Evolutionary conservation across 2,888 invertebrate genomes (phyloP).

Genomic region (Caenorhabditis japonica): DNA sequence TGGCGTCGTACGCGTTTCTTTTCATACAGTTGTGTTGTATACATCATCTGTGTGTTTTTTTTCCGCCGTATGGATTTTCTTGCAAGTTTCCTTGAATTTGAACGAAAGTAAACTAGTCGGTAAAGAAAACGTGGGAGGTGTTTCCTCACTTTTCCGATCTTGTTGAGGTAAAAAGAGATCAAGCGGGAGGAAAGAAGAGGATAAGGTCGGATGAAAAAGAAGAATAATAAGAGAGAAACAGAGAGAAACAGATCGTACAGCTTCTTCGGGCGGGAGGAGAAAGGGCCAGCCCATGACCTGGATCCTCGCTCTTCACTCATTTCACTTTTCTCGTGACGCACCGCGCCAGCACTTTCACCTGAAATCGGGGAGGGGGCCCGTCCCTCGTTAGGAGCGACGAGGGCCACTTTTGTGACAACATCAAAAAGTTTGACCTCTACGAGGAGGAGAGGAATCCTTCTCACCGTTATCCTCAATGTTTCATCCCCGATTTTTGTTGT

Average conservation of each 20-base stretch:
- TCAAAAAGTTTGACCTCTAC: slow-evolving; percentile 47
- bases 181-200: slow-evolving; percentile 11
- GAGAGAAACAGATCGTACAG: slow-evolving; percentile 50
- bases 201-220: too few species aligned
- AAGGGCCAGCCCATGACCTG: slow-evolving; percentile 53
- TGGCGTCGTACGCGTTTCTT: slow-evolving; percentile 45
- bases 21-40: slow-evolving; percentile 44
- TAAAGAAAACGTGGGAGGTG: slow-evolving; percentile 37
- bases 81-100: slow-evolving; percentile 39
- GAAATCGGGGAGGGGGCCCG: slow-evolving; percentile 50
- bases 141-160: slow-evolving; percentile 6
- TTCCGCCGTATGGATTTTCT: slow-evolving; percentile 26
- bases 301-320: slow-evolving; percentile 58
- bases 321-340: slow-evolving; percentile 60
- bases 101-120: slow-evolving; percentile 56
- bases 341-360: slow-evolving; percentile 57
- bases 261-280: slow-evolving; percentile 41
- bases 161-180: slow-evolving; percentile 42
- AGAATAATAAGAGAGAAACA: slow-evolving; percentile 6
- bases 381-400: slow-evolving; percentile 27
- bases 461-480: slow-evolving; percentile 11
- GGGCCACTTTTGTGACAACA: slow-evolving; percentile 44
- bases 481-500: too few species aligned
- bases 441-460: slow-evolving; percentile 15
- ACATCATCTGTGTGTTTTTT: slow-evolving; percentile 31